These are phyloP conservation scores for Chymomyza amoena DNA, from an alignment of 2,888 invertebrate genomes.

Conservation along the genomic window DNA sequence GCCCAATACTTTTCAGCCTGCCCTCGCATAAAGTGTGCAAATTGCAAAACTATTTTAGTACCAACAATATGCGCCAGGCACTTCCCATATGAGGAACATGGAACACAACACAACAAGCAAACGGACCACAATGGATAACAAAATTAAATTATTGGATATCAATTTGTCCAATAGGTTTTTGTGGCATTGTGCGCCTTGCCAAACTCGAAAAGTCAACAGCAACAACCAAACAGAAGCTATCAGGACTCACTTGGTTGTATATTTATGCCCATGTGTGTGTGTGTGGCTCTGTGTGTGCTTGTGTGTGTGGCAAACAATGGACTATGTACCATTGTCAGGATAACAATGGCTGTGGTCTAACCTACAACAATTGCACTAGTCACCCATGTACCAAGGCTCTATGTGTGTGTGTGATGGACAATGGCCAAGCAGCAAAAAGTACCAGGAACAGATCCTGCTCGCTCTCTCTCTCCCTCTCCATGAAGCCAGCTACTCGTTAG, in stretches of 20 bases:
- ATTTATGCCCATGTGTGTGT: slow-evolving; percentile 18
- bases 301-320: slow-evolving; percentile 48
- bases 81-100: background rate
- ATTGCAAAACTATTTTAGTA: slow-evolving; percentile 69
- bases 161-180: slow-evolving; percentile 56
- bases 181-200: slow-evolving; percentile 53
- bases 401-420: slow-evolving; percentile 45
- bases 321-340: slow-evolving; percentile 59
- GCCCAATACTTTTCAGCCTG: no score
- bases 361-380: slow-evolving; percentile 22
- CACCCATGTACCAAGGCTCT: slow-evolving; percentile 5
- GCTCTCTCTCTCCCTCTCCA: background rate
- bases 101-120: slow-evolving; percentile 7
- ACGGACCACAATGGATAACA: slow-evolving; percentile 65
- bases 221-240: slow-evolving; percentile 33
- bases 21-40: slow-evolving; percentile 41
- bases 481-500: background rate
- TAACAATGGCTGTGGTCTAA: slow-evolving; percentile 54
- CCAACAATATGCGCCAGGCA: background rate
- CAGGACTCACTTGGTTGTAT: background rate
- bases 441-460: background rate
- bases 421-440: slow-evolving; percentile 45
- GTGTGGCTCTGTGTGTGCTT: slow-evolving; percentile 19
- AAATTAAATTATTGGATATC: slow-evolving; percentile 73
- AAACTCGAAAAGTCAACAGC: slow-evolving; percentile 69